Conservation (phyloP, 2,888 invertebrate genomes). For the Mallateleia sp. region DNA sequence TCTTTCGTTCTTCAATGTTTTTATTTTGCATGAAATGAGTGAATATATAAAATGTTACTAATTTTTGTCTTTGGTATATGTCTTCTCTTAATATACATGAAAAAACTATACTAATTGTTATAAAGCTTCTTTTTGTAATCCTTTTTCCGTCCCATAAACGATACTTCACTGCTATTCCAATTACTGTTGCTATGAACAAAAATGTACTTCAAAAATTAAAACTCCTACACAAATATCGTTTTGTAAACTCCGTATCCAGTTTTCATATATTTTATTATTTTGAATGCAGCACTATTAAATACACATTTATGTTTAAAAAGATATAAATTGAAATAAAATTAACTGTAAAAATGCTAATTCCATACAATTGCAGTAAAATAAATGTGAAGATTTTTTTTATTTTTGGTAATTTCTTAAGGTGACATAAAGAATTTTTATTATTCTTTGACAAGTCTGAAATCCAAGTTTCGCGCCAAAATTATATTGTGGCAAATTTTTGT, state of each 20-base stretch:
- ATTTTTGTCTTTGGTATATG: too few relatives aligned
- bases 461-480: constrained; percentile 5
- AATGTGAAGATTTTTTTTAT: too few relatives aligned
- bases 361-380: too few relatives aligned
- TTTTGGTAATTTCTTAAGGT: too few relatives aligned
- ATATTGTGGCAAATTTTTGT: too few relatives aligned
- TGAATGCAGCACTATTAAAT: constrained; percentile 17
- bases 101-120: constrained; percentile 6
- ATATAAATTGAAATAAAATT: constrained; percentile 21
- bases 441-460: too few relatives aligned
- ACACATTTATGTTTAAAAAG: constrained; percentile 19
- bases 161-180: constrained; percentile 23
- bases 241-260: constrained; percentile 27
- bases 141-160: constrained; percentile 26
- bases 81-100: too few relatives aligned
- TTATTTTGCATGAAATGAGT: too few relatives aligned
- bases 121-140: constrained; percentile 17
- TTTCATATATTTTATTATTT: constrained; percentile 20
- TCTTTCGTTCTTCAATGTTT: too few relatives aligned
- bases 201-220: constrained; percentile 13
- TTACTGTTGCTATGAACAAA: constrained; percentile 17
- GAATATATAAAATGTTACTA: too few relatives aligned
- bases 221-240: constrained; percentile 4
- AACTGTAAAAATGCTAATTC: constrained; percentile 24
- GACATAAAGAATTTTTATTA: too few relatives aligned